Base-by-base conservation (phyloP, 1,140 invertebrate genomes). In the Spodoptera frugiperda region DNA sequence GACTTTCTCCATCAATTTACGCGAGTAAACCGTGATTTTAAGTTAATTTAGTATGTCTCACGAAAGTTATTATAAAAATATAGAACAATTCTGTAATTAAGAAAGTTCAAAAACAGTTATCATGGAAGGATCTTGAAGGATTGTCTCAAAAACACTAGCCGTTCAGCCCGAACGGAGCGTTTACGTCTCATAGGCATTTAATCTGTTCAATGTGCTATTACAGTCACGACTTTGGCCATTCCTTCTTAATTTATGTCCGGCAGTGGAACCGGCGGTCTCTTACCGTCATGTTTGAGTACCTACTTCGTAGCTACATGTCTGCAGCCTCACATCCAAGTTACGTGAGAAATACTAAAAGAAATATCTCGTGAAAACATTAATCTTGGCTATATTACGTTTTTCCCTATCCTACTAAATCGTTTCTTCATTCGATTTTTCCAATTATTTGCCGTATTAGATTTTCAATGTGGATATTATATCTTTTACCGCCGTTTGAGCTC, bases 221-320 rank as follows among this genome's bases (percentile, higher is more conserved):
- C 78, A 88, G 85, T 86, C 88, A 84, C 87, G 90, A 90, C 80
- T 91, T 92, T 77, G 83, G 85, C 84, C 87, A 85, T 92, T 90
- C 79, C 84, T 85, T 84, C 76, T 78, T 86, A 88, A 92, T 89
- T 92, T 91, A 92, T 90, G 86, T 85, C 71, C 71, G 73, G 8
- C 44, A 72, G 65, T 76, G 51, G 79, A 65, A 65, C 75, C 78
- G 59, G 76, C 33, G 70, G 72, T 63, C 19, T 44, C 46, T 33
- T n/a, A 44, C 19, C 11, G n/a, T 2, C 57, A 54, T n/a, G 48
- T 11, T 72, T 78, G 63, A 65, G 15, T 1, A 14, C 12, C 48
- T 54, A 39, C 19, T 30, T 49, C 9, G 44, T 44, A n/a, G 3
- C 11, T 15, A 39, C 2, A 17, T 48, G 8, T 67, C 4, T 65